A percentile compares a stretch with the other conserved stretches of the same genome.
Conservation (phyloP, 2,113 vertebrate genomes). For the Halcyon malimbica region DNA sequence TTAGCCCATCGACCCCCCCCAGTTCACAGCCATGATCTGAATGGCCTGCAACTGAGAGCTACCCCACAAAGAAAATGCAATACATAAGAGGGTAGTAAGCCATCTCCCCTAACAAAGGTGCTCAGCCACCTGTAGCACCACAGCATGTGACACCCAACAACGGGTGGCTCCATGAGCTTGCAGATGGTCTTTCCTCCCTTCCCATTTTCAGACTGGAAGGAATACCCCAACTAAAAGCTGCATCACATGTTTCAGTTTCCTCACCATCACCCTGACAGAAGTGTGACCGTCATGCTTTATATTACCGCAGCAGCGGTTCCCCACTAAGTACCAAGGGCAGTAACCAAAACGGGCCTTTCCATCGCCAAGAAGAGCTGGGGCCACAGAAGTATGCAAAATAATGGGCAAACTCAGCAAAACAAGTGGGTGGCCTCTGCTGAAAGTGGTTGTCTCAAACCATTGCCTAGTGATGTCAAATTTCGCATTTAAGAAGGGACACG, state of each 20-base stretch:
- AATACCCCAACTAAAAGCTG: not conserved
- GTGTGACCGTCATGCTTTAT: fast-evolving
- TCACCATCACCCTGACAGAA: not conserved
- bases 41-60: not conserved
- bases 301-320: not conserved
- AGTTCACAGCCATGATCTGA: not conserved
- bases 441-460: not conserved
- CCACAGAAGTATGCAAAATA: not conserved
- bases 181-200: not conserved
- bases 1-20: not conserved
- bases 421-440: fast-evolving
- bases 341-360: not conserved
- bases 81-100: not conserved
- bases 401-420: not conserved
- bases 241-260: not conserved
- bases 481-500: not conserved
- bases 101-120: not conserved
- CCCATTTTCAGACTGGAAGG: not conserved
- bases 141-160: not conserved
- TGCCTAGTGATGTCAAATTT: fast-evolving
- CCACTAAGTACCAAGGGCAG: not conserved
- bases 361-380: not conserved
- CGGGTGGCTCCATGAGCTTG: fast-evolving
- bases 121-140: not conserved
- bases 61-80: not conserved